These are phyloP conservation scores for Stenchaetothrips biformis DNA, from an alignment of 2,888 invertebrate genomes.

Conservation along the genomic window DNA sequence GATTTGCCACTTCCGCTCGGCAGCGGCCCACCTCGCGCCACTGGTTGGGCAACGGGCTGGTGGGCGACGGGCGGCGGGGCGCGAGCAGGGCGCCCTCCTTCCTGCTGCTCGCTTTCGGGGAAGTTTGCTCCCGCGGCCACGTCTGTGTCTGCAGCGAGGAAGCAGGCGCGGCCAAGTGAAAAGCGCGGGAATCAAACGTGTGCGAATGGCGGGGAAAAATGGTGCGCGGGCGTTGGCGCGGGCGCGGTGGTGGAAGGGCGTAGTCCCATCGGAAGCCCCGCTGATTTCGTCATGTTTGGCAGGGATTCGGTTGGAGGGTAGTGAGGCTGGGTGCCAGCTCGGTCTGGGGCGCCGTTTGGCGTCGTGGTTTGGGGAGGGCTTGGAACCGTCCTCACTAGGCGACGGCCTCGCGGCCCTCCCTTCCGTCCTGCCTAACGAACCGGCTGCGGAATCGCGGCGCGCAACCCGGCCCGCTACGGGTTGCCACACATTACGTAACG, in stretches of 20 bases:
- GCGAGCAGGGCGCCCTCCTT: too few species aligned
- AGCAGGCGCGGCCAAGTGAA: not conserved
- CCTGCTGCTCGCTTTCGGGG: too few species aligned
- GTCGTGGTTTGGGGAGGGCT: not conserved
- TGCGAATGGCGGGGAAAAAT: not conserved
- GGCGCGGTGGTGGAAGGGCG: not conserved
- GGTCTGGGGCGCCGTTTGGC: not conserved
- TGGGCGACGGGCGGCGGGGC: too few species aligned
- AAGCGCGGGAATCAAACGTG: not conserved
- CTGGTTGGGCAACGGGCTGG: not conserved
- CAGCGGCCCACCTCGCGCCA: not conserved
- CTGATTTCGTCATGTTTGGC: not conserved
- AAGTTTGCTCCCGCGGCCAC: not conserved
- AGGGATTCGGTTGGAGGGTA: not conserved
- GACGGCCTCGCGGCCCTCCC: not conserved
- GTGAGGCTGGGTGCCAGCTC: too few species aligned
- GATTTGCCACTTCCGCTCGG: not conserved
- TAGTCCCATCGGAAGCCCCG: not conserved
- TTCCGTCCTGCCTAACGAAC: not conserved
- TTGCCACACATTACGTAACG: too few species aligned
- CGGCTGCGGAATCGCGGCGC: not conserved
- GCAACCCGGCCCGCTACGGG: too few species aligned
- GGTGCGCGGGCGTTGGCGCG: not conserved
- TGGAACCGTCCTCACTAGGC: not conserved
- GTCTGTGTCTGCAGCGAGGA: not conserved